A percentile compares a stretch with the other conserved stretches of the same genome.
phyloP scores from a whole-genome alignment of 2,113 vertebrate species.

The Camelus dromedarius region DNA sequence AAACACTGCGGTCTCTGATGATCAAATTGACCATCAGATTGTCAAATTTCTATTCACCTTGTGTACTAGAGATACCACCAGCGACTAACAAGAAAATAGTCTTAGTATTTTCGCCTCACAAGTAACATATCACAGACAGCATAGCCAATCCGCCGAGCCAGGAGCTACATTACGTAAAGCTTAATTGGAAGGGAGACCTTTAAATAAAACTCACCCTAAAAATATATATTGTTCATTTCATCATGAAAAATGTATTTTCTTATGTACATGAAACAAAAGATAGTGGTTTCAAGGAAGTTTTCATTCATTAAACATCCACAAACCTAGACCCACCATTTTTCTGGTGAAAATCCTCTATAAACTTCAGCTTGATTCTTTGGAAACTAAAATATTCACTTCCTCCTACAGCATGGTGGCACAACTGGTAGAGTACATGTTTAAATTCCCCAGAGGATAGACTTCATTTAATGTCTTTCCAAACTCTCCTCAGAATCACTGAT shows the following conservation, averaged over 20 bases:
- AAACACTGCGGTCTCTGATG: not conserved
- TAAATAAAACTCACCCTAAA: constrained; percentile 30
- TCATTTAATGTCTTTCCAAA: constrained; percentile 60
- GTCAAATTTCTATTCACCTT: not conserved
- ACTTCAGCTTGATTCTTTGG: constrained; percentile 20
- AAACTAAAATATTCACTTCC: not conserved
- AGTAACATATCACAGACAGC: not conserved
- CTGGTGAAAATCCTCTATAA: not conserved
- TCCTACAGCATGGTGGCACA: not conserved
- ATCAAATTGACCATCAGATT: not conserved
- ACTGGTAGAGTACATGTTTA: not conserved
- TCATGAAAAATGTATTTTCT: not conserved
- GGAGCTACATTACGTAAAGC: not conserved
- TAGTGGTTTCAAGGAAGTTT: not conserved
- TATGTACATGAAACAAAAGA: not conserved
- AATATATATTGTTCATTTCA: not conserved
- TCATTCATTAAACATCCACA: not conserved
- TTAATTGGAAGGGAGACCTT: not conserved
- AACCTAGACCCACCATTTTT: not conserved
- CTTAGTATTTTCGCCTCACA: not conserved
- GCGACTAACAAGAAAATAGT: not conserved
- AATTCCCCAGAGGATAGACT: constrained; percentile 6
- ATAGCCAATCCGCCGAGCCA: not conserved
- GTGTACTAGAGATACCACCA: not conserved
- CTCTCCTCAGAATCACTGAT: constrained; percentile 1